Percentiles rank a stretch among this genome's conserved stretches.
These are phyloP conservation scores for Tinamus guttatus DNA, from an alignment of 2,113 vertebrate genomes.

Conservation along the genomic window DNA sequence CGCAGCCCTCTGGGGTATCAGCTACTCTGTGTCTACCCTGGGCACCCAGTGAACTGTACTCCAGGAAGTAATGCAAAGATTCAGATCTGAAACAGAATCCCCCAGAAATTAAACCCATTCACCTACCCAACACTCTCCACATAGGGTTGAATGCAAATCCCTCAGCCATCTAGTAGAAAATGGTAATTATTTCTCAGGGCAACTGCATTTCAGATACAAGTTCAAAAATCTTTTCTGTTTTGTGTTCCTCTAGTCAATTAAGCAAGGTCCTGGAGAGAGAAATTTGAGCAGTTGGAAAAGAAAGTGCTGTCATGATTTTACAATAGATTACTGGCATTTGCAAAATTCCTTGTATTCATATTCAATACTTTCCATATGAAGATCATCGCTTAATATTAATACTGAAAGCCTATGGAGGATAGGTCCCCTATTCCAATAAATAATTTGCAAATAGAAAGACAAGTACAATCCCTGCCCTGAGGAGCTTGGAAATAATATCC, in stretches of 20 bases:
- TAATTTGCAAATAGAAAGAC: constrained; percentile 47
- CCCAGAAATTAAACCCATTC: not conserved
- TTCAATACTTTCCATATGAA: constrained; percentile 50
- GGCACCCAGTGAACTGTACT: not conserved
- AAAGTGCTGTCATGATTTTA: not conserved
- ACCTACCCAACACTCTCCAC: not conserved
- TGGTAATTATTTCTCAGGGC: not conserved
- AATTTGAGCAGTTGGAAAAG: constrained; percentile 1
- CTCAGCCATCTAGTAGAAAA: constrained; percentile 2
- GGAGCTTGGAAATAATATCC: constrained; percentile 56
- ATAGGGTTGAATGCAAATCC: not conserved
- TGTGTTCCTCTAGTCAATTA: not conserved
- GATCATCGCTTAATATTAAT: constrained; percentile 38
- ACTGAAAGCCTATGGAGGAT: not conserved
- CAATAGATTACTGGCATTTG: constrained; percentile 13
- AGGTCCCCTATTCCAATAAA: constrained; percentile 30
- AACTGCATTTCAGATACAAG: not conserved
- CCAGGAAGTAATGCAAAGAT: not conserved
- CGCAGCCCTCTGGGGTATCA: too few relatives aligned
- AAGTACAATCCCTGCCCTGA: constrained; percentile 48
- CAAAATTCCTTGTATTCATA: not conserved
- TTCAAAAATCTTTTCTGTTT: not conserved
- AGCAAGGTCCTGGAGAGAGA: not conserved
- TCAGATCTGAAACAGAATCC: not conserved
- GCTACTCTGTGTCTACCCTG: too few relatives aligned